phyloP scores from a whole-genome alignment of 2,113 vertebrate genomes.

The Lepus timidus region DNA sequence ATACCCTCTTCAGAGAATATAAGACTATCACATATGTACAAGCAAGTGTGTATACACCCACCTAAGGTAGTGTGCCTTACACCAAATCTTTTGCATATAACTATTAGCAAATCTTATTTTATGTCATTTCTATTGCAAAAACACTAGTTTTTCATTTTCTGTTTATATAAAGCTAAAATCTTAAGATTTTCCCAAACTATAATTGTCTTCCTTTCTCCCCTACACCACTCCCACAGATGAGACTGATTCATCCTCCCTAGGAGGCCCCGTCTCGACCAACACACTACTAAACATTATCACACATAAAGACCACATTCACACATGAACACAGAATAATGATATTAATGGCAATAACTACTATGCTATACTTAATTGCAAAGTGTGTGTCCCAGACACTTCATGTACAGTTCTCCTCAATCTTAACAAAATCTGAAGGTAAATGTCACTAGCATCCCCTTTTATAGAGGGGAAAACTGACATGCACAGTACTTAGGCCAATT shows the following conservation, averaged over 20 bases:
- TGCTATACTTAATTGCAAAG: constrained; percentile 15
- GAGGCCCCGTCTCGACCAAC: neutral
- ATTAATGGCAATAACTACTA: neutral
- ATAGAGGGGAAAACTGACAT: constrained; percentile 41
- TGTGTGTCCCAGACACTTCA: neutral
- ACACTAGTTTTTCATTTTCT: neutral
- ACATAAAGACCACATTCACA: neutral
- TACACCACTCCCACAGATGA: neutral
- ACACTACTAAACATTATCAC: neutral
- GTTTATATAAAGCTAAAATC: constrained; percentile 52
- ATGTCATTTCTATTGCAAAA: neutral
- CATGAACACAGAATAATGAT: constrained; percentile 19
- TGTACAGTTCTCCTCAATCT: neutral
- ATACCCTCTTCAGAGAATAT: constrained; percentile 10
- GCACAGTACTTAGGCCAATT: neutral
- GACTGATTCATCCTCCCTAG: neutral
- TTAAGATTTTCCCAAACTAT: constrained; percentile 21
- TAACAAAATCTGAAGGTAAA: constrained; percentile 47
- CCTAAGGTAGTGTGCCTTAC: neutral
- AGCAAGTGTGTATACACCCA: neutral
- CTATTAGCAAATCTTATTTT: neutral
- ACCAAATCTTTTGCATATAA: neutral
- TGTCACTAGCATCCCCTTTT: constrained; percentile 3
- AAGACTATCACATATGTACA: neutral
- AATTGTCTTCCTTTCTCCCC: neutral